These are phyloP conservation scores for Gonioctena quinquepunctata DNA, from an alignment of 1,140 invertebrate species.

Conservation along the genomic window DNA sequence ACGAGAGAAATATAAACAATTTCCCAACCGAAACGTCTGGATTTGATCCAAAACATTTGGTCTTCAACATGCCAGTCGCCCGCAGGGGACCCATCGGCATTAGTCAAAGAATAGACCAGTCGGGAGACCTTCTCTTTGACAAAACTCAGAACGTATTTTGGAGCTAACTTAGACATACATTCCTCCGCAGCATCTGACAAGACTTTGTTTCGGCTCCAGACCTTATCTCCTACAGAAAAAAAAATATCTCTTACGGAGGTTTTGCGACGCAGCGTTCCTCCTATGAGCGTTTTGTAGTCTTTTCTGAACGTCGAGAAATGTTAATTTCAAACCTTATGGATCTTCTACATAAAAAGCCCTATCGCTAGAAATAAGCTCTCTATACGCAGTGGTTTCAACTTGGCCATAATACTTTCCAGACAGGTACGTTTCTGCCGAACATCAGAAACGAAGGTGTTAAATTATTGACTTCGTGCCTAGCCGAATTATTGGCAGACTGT, in stretches of 20 bases:
- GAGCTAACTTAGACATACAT: too few species aligned
- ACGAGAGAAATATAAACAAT: not conserved
- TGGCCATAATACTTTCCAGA: not conserved
- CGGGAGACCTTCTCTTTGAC: too few species aligned
- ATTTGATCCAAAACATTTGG: not conserved
- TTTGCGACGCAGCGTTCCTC: not conserved
- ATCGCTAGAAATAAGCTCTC: not conserved
- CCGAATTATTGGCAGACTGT: conserved; percentile 12
- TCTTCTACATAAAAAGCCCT: not conserved
- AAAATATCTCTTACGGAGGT: not conserved
- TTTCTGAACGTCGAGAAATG: not conserved
- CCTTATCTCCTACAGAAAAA: too few species aligned
- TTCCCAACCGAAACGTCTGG: not conserved
- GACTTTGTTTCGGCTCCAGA: too few species aligned
- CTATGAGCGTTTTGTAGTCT: not conserved
- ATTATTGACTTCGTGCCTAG: conserved; percentile 22
- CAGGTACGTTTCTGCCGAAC: conserved; percentile 14
- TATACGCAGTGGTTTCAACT: not conserved
- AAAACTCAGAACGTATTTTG: too few species aligned
- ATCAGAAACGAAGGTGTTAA: conserved; percentile 10
- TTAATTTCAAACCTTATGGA: not conserved
- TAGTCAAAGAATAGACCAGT: too few species aligned
- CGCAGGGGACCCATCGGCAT: too few species aligned
- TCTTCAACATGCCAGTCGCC: not conserved
- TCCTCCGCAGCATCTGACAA: too few species aligned